Evolutionary conservation across 2,797 vertebrate genomes (phyloP).

Genomic region (Buceros bicornis): DNA sequence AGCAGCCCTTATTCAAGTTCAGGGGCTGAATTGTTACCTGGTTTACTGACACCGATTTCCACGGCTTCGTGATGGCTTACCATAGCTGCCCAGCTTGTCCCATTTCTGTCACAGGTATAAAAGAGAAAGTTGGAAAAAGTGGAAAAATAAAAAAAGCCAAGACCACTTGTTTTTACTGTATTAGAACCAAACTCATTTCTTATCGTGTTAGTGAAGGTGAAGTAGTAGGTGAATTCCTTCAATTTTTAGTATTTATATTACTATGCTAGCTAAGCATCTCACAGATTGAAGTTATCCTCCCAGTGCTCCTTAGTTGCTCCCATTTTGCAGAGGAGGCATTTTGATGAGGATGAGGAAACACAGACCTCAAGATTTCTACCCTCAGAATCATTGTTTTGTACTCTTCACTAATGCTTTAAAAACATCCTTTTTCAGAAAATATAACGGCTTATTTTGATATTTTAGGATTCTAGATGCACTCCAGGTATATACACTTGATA

Average conservation of each 20-base stretch:
- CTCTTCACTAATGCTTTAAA: neutral
- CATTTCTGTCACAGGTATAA: neutral
- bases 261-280: neutral
- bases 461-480: neutral
- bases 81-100: neutral
- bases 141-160: neutral
- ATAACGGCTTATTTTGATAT: neutral
- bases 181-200: neutral
- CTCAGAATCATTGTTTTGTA: neutral
- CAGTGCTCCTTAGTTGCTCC: neutral
- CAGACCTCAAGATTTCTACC: neutral
- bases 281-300: neutral
- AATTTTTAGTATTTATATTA: neutral
- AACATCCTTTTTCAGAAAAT: too few relatives aligned
- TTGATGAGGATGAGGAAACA: neutral
- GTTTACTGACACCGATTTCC: neutral
- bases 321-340: neutral
- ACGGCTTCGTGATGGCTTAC: neutral
- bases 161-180: neutral
- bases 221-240: neutral
- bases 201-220: neutral
- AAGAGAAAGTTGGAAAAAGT: neutral
- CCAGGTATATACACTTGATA: fast-evolving
- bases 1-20: neutral
- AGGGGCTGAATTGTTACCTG: neutral